These are phyloP conservation scores for Heliothis virescens DNA, from an alignment of 1,140 invertebrate genomes.

Conservation along the genomic window DNA sequence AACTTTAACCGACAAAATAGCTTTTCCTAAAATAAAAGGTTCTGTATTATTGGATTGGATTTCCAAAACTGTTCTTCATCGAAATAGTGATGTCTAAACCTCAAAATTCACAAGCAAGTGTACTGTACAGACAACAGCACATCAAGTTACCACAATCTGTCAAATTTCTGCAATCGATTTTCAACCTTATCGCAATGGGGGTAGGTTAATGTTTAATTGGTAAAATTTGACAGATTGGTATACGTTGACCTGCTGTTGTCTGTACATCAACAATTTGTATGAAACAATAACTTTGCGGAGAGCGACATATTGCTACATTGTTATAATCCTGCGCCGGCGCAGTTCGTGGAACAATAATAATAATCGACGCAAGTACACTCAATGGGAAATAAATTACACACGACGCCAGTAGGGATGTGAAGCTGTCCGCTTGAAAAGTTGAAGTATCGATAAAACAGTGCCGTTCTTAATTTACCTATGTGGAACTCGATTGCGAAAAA, in stretches of 20 bases:
- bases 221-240: too few species aligned
- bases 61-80: too few species aligned
- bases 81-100: neutral
- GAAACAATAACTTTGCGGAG: constrained; percentile 38
- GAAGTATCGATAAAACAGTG: neutral
- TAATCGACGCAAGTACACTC: constrained; percentile 76
- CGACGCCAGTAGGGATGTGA: constrained; percentile 60
- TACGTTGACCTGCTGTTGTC: too few species aligned
- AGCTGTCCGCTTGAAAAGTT: neutral
- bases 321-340: constrained; percentile 60
- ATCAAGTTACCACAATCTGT: too few species aligned
- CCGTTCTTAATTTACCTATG: neutral
- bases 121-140: too few species aligned
- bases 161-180: too few species aligned
- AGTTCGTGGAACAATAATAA: constrained; percentile 82
- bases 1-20: too few species aligned
- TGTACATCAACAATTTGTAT: constrained; percentile 23
- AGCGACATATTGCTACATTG: constrained; percentile 43
- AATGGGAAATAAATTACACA: constrained; percentile 84
- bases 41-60: too few species aligned
- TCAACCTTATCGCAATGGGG: too few species aligned
- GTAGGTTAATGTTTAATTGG: too few species aligned
- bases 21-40: too few species aligned
- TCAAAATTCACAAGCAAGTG: neutral
- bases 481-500: too few species aligned